Base-by-base conservation (phyloP, 2,113 vertebrate genomes). In the Hyperopisus bebe region DNA sequence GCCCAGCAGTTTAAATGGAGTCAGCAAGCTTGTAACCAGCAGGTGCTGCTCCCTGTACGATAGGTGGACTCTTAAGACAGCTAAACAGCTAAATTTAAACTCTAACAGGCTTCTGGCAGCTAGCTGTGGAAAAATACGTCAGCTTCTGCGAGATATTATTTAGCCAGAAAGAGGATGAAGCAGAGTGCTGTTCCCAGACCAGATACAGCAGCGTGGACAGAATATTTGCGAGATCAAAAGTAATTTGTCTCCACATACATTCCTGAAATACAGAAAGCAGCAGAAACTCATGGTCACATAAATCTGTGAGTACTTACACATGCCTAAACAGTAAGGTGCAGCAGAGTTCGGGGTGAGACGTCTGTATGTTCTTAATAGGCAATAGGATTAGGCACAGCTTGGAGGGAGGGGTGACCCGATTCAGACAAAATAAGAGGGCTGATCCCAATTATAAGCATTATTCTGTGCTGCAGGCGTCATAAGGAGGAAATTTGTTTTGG, bases 401-500 rank as follows among this genome's bases (percentile, higher is more conserved):
- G 39, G 35, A 84, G 82, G 44, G 6, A 84, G 42, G 47, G 39
- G 24, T 47, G 17, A 86, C 85, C 85, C n/a, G 42, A 39, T 50
- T 17, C 62, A 50, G 24, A 88, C 88, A 31, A 13, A 74, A 70
- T n/a, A 70, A 15, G n/a, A 9, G 19, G 58, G 13, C 88, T 48
- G 8, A 50, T 55, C 24, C 42, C 24, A 31, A 48, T 88, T 88
- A 47, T 70, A 46, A 88, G 24, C 44, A 62, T 35, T 88, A 13
- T 88, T 58, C 13, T 88, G 42, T 31, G 74, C 70, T 53, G 70
- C n/a, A 89, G 85, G 58, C 88, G 9, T 88, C 46, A 77, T 74
- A 70, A 35, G 88, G 21, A 88, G 62, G 88, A 88, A 74, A 74
- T 88, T 77, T 47, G 50, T 35, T 51, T 87, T 87, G 27, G 31